Percentiles rank a stretch among this genome's conserved stretches.
Evolutionary conservation across 1,140 invertebrate species (phyloP).

Genomic region (Papilio polytes): DNA sequence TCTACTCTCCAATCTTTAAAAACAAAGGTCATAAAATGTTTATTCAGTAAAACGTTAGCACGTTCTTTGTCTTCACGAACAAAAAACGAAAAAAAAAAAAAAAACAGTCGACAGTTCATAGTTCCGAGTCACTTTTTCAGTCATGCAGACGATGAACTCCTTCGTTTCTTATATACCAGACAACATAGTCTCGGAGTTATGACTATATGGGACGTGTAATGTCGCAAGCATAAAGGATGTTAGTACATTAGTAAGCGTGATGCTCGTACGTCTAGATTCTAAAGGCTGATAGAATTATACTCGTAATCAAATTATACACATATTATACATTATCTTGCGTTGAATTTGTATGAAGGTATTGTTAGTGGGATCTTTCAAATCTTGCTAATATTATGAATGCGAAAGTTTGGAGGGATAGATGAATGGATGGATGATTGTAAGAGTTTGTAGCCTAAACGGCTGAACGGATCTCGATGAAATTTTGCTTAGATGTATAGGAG

Average conservation of each 20-base stretch:
- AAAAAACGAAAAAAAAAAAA: slow-evolving; percentile 10
- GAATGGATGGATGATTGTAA: no score
- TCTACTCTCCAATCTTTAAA: no score
- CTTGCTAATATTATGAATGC: no score
- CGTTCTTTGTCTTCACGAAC: neutral
- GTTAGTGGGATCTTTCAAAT: no score
- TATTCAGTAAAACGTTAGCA: neutral
- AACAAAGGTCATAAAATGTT: no score
- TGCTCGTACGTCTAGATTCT: neutral
- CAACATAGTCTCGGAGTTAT: neutral
- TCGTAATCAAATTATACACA: neutral
- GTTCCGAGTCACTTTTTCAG: slow-evolving; percentile 3
- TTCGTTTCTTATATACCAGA: slow-evolving; percentile 17
- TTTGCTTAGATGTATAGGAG: no score
- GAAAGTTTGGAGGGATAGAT: no score
- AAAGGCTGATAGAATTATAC: neutral
- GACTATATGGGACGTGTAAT: neutral
- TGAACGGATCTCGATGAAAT: no score
- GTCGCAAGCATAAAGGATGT: slow-evolving; percentile 5
- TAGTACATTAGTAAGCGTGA: neutral
- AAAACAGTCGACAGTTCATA: slow-evolving; percentile 5
- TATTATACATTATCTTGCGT: neutral
- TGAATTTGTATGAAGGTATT: neutral
- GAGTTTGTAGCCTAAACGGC: no score
- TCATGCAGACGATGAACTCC: neutral